Evolutionary conservation across 2,888 invertebrate genomes (phyloP).

Genomic region (Tromatobia lineatoria): DNA sequence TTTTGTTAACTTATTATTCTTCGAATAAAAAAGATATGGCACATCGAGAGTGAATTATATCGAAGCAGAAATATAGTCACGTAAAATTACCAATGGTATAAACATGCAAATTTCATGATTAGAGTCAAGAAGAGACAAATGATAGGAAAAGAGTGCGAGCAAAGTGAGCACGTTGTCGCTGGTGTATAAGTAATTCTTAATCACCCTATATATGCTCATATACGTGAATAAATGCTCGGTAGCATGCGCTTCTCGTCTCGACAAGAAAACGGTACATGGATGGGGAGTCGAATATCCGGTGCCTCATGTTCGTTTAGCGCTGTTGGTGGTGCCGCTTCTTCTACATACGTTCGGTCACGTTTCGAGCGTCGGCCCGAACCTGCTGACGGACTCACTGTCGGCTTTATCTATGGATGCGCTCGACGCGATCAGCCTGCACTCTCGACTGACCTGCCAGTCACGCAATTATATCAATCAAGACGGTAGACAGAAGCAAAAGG

Average conservation of each 20-base stretch:
- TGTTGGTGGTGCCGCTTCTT: conserved; percentile 14
- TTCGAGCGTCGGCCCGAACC: conserved; percentile 41
- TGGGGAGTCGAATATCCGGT: conserved; percentile 76
- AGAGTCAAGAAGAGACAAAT: too few relatives aligned
- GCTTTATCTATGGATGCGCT: conserved; percentile 37
- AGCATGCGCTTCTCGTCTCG: conserved; percentile 31
- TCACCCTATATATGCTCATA: background rate
- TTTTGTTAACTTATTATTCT: too few relatives aligned
- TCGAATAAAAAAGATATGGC: too few relatives aligned
- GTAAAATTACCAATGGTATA: too few relatives aligned
- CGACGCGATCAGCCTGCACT: conserved; percentile 33
- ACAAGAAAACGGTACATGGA: conserved; percentile 71
- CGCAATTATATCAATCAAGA: conserved; percentile 80
- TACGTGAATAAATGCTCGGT: conserved; percentile 13
- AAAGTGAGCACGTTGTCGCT: too few relatives aligned
- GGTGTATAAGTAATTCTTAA: background rate
- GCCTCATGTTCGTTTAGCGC: conserved; percentile 24
- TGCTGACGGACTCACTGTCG: conserved; percentile 47
- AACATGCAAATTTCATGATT: too few relatives aligned
- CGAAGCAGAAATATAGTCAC: too few relatives aligned
- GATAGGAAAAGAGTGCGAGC: too few relatives aligned
- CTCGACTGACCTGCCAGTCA: conserved; percentile 77
- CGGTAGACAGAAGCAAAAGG: conserved; percentile 19
- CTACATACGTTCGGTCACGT: conserved; percentile 30
- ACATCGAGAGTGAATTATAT: too few relatives aligned